Base-by-base conservation (phyloP, 2,888 invertebrate genomes). In the Eupithecia subumbrata region DNA sequence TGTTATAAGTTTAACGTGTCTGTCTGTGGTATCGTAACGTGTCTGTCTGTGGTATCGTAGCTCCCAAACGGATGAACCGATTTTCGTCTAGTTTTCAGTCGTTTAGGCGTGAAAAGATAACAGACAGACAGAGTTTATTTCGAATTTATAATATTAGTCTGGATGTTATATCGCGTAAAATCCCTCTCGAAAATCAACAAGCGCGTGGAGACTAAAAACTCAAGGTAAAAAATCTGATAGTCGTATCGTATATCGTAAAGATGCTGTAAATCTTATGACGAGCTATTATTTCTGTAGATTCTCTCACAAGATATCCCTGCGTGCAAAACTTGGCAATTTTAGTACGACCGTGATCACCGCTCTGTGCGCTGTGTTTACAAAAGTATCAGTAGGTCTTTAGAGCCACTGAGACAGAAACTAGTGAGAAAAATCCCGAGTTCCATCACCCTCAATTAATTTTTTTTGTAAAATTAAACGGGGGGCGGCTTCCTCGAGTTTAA, bases 271-370 rank as follows among this genome's bases (percentile, higher is more conserved):
- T 66, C 48, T 52, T 60, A 56, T 72, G 69, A 74, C 69, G 63
- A 56, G 43, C 67, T 66, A 72, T 73, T 75, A 77, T 77, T 77
- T 75, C 18, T 68, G 75, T 68, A 64, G 73, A 71, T 72, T 76
- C 63, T 56, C 71, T 66, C 69, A 72, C 12, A 60, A 63, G 68
- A 43, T 68, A 43, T 18, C 68, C 22, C 22, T 68, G 68, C 12
- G 40, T 71, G 37, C 48, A 18, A 30, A 69, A 52, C 48, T 71
- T 60, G 60, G 40, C 40, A 56, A 43, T 40, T 22, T 74, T 56
- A 76, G 76, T 76, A 18, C 30, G 8, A 16, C n/a, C 56, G 52
- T 18, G 64, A 66, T n/a, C 66, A 18, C 25, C 37, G 22, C 43
- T 22, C 22, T 25, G 40, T 40, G 34, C 66, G 1, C 30, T 67